Base-by-base conservation (phyloP, 2,888 invertebrate species). In the Frankliniella intonsa region DNA sequence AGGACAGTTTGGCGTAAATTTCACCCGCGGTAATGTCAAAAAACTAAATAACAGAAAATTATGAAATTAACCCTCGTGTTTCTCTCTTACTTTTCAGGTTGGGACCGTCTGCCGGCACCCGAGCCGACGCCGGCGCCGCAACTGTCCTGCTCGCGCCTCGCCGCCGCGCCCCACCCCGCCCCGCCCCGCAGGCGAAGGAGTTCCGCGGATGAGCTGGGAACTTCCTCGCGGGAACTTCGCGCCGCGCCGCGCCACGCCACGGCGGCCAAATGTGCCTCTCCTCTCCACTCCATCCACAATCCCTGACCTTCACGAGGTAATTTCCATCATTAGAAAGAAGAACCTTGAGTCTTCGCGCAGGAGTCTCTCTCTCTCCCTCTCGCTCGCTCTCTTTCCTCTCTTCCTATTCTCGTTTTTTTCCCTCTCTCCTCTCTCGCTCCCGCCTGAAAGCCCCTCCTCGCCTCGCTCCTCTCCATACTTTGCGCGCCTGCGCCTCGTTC, bases 141-240 rank as follows among this genome's bases (percentile, higher is more conserved):
- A n/a, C n/a, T n/a, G n/a, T n/a, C n/a, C n/a, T n/a, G n/a, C n/a
- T n/a, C 2, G 55, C 55, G 3, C 55, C 55, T 2, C 55, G 3
- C 55, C 14, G 55, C 55, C 8, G 3, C 55, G 55, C 55, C 55
- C 55, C 88, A 88, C 88, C 88, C 88, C 87, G 87, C 88, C 87
- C 88, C 88, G 88, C 87, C 88, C 88, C 88, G 88, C 88, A 87
- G 87, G 85, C 88, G 89, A 87, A 38, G 38, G 38, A 87, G 89
- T 84, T 83, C 69, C 82, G 83, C 81, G 69, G 65, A 81, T 81
- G 38, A 38, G 38, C 2, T 38, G 88, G 80, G 89, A 89, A 55
- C 49, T 89, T 89, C 85, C 90, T 90, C 90, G 38, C 38, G 90
- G 90, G 89, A 90, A 90, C 90, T 89, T 90, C 81, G 65, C 81